phyloP scores from a whole-genome alignment of 2,888 invertebrate genomes.

The Tetheella fluctuosa region DNA sequence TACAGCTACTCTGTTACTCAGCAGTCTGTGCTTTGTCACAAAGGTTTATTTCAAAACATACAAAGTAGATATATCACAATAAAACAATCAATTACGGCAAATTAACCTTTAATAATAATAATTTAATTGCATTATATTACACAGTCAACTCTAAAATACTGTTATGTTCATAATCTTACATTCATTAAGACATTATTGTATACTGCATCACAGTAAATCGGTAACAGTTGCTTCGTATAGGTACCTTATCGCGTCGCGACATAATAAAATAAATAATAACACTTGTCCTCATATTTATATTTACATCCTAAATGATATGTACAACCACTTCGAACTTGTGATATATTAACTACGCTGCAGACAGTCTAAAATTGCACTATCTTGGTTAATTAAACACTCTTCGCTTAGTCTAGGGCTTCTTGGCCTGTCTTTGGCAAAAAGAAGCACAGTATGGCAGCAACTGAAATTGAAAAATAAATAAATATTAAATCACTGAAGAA shows the following conservation, averaged over 20 bases:
- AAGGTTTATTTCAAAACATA: too few relatives aligned
- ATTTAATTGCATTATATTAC: constrained; percentile 80
- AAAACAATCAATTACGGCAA: constrained; percentile 34
- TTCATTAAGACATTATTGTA: constrained; percentile 57
- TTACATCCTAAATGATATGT: constrained; percentile 78
- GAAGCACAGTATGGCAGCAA: constrained; percentile 89
- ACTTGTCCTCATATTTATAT: constrained; percentile 78
- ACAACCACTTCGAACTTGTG: constrained; percentile 57
- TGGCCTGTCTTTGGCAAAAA: constrained; percentile 90
- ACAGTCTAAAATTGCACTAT: constrained; percentile 74
- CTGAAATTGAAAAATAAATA: constrained; percentile 75
- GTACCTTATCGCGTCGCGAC: constrained; percentile 39
- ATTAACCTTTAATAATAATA: constrained; percentile 78
- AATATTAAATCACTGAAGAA: background rate
- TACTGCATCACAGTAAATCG: constrained; percentile 74
- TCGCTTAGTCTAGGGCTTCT: constrained; percentile 86
- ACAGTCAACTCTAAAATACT: constrained; percentile 83
- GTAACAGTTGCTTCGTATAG: constrained; percentile 47
- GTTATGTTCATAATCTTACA: constrained; percentile 67
- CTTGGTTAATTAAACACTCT: constrained; percentile 49
- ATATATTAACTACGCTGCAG: constrained; percentile 29
- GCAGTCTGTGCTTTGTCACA: too few relatives aligned
- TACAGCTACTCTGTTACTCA: too few relatives aligned
- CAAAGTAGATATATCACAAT: background rate
- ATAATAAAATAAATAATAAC: constrained; percentile 52